Percentiles rank a stretch among this genome's conserved stretches.
phyloP scores from a whole-genome alignment of 2,888 invertebrate genomes.

The Agonum fuliginosum region DNA sequence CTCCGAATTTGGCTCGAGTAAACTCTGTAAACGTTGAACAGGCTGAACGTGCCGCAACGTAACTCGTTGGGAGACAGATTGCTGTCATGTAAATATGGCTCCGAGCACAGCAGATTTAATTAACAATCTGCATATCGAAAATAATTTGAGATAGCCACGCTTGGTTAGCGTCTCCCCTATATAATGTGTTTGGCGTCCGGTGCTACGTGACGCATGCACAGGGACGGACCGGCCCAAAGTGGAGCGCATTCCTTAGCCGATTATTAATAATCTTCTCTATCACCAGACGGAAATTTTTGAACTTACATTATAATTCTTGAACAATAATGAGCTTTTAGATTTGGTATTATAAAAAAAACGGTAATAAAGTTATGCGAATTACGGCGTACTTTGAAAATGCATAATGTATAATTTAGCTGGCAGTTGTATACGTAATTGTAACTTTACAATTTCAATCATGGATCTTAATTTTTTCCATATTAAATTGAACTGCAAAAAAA shows the following conservation, averaged over 20 bases:
- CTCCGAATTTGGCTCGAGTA: background rate
- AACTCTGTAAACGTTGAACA: background rate
- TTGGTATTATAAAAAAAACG: too few species aligned
- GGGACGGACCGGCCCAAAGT: constrained; percentile 11
- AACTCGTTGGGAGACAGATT: constrained; percentile 69
- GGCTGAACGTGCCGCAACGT: background rate
- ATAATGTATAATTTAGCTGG: too few species aligned
- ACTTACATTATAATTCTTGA: too few species aligned
- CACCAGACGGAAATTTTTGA: background rate
- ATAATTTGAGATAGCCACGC: constrained; percentile 71
- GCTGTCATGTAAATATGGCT: constrained; percentile 74
- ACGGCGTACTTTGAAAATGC: too few species aligned
- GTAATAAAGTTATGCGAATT: too few species aligned
- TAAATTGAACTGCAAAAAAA: too few species aligned
- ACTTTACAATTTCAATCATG: too few species aligned
- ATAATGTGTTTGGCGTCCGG: constrained; percentile 48
- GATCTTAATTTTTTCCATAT: too few species aligned
- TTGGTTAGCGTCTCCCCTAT: constrained; percentile 68
- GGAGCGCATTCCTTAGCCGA: too few species aligned
- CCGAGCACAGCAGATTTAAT: constrained; percentile 72
- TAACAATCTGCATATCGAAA: constrained; percentile 74
- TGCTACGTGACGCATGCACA: constrained; percentile 24
- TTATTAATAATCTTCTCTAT: too few species aligned
- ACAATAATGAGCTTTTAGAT: too few species aligned
- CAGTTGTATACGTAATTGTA: too few species aligned